These are phyloP conservation scores for Cryptophagus acutangulus DNA, from an alignment of 2,888 invertebrate species.

Conservation along the genomic window DNA sequence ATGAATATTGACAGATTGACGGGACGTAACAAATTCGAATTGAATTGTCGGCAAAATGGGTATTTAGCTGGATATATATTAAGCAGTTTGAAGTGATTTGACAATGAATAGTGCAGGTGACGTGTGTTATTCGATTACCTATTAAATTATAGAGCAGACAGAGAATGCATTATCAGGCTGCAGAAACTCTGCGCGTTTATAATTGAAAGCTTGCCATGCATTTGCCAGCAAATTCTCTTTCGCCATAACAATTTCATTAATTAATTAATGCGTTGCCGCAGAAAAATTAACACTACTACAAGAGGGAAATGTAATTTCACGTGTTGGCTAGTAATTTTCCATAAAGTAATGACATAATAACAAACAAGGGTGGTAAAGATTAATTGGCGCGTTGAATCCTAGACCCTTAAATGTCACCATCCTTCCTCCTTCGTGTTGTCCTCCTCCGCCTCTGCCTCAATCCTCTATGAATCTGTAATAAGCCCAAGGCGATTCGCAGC, in stretches of 20 bases:
- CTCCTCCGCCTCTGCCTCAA: conserved; percentile 10
- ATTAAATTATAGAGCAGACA: too few species aligned
- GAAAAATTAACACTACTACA: too few species aligned
- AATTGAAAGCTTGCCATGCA: too few species aligned
- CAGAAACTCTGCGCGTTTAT: too few species aligned
- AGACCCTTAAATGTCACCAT: conserved; percentile 22
- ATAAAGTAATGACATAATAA: conserved; percentile 9
- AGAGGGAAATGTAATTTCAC: too few species aligned
- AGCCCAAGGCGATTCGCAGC: conserved; percentile 34
- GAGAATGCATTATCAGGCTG: too few species aligned
- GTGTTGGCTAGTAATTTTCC: too few species aligned
- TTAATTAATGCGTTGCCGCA: too few species aligned
- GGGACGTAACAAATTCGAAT: too few species aligned
- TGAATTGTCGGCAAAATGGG: conserved; percentile 33
- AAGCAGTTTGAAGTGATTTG: conserved; percentile 30
- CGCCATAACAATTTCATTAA: too few species aligned
- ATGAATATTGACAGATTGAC: too few species aligned
- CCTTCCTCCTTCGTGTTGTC: conserved; percentile 22
- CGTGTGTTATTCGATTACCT: conserved; percentile 24
- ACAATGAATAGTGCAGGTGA: conserved; percentile 26
- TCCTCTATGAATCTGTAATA: conserved; percentile 35
- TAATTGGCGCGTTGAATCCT: conserved; percentile 28
- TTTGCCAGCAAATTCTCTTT: too few species aligned
- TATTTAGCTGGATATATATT: conserved; percentile 30
- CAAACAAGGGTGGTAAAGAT: conserved; percentile 24